Evolutionary conservation across 2,888 invertebrate species (phyloP).

Genomic region (Campoletis raptor): DNA sequence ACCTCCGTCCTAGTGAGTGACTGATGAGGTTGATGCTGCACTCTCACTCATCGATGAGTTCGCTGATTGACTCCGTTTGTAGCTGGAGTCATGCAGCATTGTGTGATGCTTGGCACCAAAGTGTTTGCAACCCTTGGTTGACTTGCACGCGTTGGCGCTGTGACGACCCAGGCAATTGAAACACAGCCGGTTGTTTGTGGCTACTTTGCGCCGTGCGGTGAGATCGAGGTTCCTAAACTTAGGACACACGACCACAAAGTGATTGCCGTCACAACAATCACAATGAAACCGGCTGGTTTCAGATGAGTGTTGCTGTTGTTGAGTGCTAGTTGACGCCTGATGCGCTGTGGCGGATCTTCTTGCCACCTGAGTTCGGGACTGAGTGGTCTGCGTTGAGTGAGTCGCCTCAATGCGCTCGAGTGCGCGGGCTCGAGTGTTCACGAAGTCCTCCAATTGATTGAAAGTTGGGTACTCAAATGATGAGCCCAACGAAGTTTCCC

Average conservation of each 20-base stretch:
- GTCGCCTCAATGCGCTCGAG: constrained; percentile 14
- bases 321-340: not conserved
- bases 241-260: constrained; percentile 41
- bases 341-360: not conserved
- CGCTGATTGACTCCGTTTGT: not conserved
- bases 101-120: constrained; percentile 39
- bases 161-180: constrained; percentile 62
- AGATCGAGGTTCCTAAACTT: constrained; percentile 1
- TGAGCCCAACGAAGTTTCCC: constrained; percentile 26
- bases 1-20: not conserved
- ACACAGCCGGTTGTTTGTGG: constrained; percentile 12
- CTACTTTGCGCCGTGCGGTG: not conserved
- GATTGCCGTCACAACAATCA: constrained; percentile 24
- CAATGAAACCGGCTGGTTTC: not conserved
- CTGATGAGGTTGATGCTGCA: constrained; percentile 5
- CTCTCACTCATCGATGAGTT: not conserved
- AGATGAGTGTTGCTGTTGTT: not conserved
- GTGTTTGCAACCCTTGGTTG: not conserved
- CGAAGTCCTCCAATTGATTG: constrained; percentile 27
- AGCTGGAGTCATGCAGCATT: constrained; percentile 23
- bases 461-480: constrained; percentile 26
- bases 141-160: not conserved
- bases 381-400: not conserved
- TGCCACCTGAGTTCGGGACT: not conserved
- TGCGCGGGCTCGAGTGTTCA: not conserved